Evolutionary conservation across 1,140 invertebrate species (phyloP).

Genomic region (Neocloeon triangulifer): DNA sequence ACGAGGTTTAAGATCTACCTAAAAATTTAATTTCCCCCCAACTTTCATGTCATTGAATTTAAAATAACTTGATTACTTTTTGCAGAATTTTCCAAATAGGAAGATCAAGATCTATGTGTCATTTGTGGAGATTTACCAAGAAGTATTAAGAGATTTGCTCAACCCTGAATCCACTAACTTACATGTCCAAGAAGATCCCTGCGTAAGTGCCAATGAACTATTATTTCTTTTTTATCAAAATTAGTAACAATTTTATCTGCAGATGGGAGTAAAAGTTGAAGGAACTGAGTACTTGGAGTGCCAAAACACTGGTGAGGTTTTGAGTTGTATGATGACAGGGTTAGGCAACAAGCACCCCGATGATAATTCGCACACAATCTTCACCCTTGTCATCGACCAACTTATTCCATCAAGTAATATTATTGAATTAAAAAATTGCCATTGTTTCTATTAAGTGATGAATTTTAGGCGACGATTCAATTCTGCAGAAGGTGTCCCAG

Average conservation of each 20-base stretch:
- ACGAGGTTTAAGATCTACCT: background rate
- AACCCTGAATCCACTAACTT: background rate
- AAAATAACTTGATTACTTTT: too few species aligned
- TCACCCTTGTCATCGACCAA: too few species aligned
- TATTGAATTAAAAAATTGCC: too few species aligned
- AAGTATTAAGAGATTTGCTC: background rate
- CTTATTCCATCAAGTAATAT: too few species aligned
- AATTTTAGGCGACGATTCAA: conserved; percentile 2
- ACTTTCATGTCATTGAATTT: too few species aligned
- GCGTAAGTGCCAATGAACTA: background rate
- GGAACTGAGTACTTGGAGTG: conserved; percentile 15
- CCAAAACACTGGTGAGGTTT: conserved; percentile 15
- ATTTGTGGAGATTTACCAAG: conserved; percentile 3
- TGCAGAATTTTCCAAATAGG: background rate
- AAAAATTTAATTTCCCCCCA: too few species aligned
- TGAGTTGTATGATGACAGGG: conserved; percentile 18
- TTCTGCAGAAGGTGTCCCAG: conserved; percentile 23
- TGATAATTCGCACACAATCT: conserved; percentile 10
- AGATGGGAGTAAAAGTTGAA: background rate
- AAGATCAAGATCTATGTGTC: conserved; percentile 1
- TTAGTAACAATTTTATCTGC: background rate
- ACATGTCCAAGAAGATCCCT: background rate
- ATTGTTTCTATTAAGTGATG: conserved; percentile 4
- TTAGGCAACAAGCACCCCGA: conserved; percentile 15
- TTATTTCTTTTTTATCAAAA: too few species aligned